Base-by-base conservation (phyloP, 2,888 invertebrate species). In the Cheilosia variabilis region DNA sequence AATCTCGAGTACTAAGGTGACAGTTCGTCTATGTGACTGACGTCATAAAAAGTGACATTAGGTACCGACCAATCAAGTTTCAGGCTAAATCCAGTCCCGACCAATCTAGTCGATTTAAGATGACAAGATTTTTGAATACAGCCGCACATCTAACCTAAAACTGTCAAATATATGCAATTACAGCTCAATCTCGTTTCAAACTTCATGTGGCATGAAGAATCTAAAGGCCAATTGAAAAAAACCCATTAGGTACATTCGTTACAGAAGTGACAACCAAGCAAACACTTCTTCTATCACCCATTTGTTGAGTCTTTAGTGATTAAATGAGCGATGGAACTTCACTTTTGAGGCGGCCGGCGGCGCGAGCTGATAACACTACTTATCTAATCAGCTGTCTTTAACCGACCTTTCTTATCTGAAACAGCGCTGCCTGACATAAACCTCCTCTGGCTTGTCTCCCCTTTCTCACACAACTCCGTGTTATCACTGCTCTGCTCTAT, bases 331-430 rank as follows among this genome's bases (percentile, higher is more conserved):
- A 62, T 43, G 52, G 58, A 65, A 45, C 58, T 71, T 69, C 37
- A 76, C 43, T 63, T 65, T 65, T 47, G 9, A 69, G 24, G 22
- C 63, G 22, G 63, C 27, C 55, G 41, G 37, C 66, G 27, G 37
- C 66, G 27, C 47, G 27, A 13, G 37, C 15, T 50, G 65, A 71
- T 66, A 65, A 58, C 65, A n/a, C 43, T 45, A 13, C 4, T 63
- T 81, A 75, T 81, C 77, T 82, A 65, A 82, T 82, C 82, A 77
- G 65, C 77, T 71, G 58, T 76, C 60, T 75, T 53, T 58, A 50
- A 62, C 62, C 78, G 82, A 83, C 78, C 82, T 78, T 72, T 62
- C 66, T 68, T 77, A 78, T 83, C 72, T 55, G n/a, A 13, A 50
- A 24, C 22, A 7, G 1, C 22, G 50, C 60, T 22, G 55, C 45